Base-by-base conservation (phyloP, 2,888 invertebrate genomes). In the Hirtodrosophila trivittata region DNA sequence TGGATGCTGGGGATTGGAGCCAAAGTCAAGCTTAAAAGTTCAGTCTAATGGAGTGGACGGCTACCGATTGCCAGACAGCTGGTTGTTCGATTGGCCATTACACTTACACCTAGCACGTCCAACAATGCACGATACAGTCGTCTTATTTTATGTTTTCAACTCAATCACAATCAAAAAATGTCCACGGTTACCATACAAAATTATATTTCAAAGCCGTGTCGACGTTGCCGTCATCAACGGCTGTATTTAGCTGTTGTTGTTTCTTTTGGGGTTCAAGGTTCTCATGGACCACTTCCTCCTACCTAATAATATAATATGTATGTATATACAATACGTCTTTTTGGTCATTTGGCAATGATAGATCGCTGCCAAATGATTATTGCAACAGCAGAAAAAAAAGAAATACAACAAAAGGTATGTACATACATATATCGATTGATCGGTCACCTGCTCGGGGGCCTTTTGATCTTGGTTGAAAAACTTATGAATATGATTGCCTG, bases 241-340 rank as follows among this genome's bases (percentile, higher is more conserved):
- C 42, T 42, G 57, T 42, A 25, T 18, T 52, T 35, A 30, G n/a
- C n/a, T n/a, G n/a, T n/a, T n/a, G n/a, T n/a, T n/a, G n/a, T n/a
- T n/a, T n/a, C n/a, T n/a, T n/a, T 49, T 60, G 43, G 76, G 64
- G 78, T 80, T 80, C 78, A 80, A 80, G 78, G 78, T 80, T 80
- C 78, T 78, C 64, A 56, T 70, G 66, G 63, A 81, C 67, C 74
- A 78, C 78, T 78, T n/a, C n/a, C n/a, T 78, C 78, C 72, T 69
- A 69, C 52, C 45, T 43, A 42, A 46, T 39, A 28, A 18, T 16
- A 38, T 21, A 9, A 14, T 42, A 13, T 42, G 12, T 42, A 13
- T 56, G 56, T 30, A 26, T 41, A 21, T 49, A 39, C 28, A n/a
- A n/a, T n/a, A 25, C 32, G 32, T 62, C 32, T 37, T 47, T 50